Conservation (phyloP, 2,113 vertebrate genomes). For the Arenaria interpres region DNA sequence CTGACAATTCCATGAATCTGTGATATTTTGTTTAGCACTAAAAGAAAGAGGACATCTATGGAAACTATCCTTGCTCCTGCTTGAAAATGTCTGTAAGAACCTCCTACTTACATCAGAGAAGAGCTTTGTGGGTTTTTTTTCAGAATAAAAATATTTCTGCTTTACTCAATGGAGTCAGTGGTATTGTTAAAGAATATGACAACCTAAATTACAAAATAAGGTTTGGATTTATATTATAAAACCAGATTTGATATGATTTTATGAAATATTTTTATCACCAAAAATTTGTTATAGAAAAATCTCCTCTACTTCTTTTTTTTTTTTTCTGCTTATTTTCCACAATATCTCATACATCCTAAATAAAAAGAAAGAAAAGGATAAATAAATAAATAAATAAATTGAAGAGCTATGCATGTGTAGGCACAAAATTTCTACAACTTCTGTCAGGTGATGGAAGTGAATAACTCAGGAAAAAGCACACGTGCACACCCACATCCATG, state of each 20-base stretch:
- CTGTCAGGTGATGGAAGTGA: not conserved
- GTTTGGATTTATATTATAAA: not conserved
- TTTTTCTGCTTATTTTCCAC: not conserved
- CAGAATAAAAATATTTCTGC: not conserved
- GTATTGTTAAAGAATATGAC: not conserved
- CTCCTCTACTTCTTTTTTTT: not conserved
- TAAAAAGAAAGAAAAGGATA: not conserved
- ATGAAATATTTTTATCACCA: not conserved
- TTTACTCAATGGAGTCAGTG: not conserved
- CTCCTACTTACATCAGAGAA: not conserved
- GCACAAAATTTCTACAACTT: not conserved
- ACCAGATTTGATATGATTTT: not conserved
- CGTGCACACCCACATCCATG: no score
- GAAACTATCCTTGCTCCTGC: not conserved
- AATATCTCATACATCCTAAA: not conserved
- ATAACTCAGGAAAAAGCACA: not conserved
- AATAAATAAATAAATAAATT: no score
- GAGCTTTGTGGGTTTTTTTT: not conserved
- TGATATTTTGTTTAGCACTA: not conserved
- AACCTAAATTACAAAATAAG: not conserved
- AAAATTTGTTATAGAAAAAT: not conserved
- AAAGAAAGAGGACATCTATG: not conserved
- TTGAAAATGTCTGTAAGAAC: not conserved
- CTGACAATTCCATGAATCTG: no score
- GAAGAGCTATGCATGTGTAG: rapidly evolving